Percentiles rank a stretch among this genome's conserved stretches.
Evolutionary conservation across 2,797 vertebrate genomes (phyloP).

Genomic region (Orestias chungarensis): DNA sequence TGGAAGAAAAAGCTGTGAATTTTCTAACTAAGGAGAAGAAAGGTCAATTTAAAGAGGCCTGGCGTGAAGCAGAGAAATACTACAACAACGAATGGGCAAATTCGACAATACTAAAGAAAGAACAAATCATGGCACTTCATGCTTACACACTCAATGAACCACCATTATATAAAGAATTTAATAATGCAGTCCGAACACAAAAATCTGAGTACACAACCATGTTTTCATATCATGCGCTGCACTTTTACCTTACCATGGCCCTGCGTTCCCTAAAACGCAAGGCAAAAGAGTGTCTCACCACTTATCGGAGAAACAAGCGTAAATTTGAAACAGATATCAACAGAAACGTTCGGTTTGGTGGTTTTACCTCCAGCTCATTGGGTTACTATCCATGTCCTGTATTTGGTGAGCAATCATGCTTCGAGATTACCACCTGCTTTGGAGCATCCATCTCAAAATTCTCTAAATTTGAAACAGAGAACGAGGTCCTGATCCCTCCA

Average conservation of each 20-base stretch:
- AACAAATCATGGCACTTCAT: conserved; percentile 41
- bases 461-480: conserved; percentile 24
- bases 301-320: conserved; percentile 27
- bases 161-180: conserved; percentile 41
- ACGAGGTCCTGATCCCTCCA: conserved; percentile 57
- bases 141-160: conserved; percentile 41
- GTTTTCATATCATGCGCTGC: conserved; percentile 49
- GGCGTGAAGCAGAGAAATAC: conserved; percentile 39
- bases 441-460: conserved; percentile 51
- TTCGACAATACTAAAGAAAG: not conserved
- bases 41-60: conserved; percentile 33
- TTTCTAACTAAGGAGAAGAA: conserved; percentile 39
- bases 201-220: conserved; percentile 30
- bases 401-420: conserved; percentile 54
- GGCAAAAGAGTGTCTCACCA: conserved; percentile 25
- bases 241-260: conserved; percentile 56
- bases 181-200: conserved; percentile 44
- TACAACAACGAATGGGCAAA: conserved; percentile 37
- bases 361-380: conserved; percentile 53
- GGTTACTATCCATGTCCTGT: conserved; percentile 11
- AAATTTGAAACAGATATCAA: conserved; percentile 41
- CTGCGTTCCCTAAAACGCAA: conserved; percentile 33
- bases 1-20: conserved; percentile 39
- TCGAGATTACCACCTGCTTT: conserved; percentile 48
- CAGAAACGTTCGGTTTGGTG: conserved; percentile 47